phyloP scores from a whole-genome alignment of 2,113 vertebrate genomes.

The Pagrus major region DNA sequence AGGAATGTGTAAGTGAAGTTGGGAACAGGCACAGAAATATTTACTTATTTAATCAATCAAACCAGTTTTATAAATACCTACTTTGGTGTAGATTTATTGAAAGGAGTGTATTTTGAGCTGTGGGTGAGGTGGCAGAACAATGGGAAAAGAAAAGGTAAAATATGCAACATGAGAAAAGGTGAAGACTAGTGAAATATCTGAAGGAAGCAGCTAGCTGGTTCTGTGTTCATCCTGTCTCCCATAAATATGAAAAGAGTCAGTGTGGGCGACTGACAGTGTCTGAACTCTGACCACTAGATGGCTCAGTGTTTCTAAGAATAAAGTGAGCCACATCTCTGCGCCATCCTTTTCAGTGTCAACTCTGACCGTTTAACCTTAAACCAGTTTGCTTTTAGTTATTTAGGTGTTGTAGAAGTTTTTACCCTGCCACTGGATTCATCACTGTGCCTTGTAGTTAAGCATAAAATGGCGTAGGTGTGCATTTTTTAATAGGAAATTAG shows the following conservation, averaged over 20 bases:
- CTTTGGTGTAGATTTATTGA: not conserved
- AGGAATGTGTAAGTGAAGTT: conserved; percentile 17
- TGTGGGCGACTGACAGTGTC: not conserved
- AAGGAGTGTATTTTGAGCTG: not conserved
- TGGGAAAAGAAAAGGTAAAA: not conserved
- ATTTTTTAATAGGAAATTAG: not conserved
- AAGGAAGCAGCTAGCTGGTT: not conserved
- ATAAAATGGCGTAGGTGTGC: too few species aligned
- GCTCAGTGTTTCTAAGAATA: conserved; percentile 88
- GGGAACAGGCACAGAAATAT: conserved; percentile 16
- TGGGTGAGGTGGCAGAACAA: not conserved
- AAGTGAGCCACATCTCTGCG: not conserved
- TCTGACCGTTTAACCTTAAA: not conserved
- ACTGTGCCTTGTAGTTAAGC: not conserved
- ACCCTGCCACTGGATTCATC: not conserved
- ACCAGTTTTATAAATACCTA: not conserved
- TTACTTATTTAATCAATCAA: conserved; percentile 29
- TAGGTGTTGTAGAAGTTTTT: not conserved
- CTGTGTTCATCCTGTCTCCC: not conserved
- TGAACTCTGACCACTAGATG: conserved; percentile 88
- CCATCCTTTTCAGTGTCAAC: not conserved
- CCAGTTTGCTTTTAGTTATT: not conserved
- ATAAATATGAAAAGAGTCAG: too few species aligned
- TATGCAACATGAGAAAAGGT: not conserved
- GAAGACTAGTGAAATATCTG: not conserved